phyloP scores from a whole-genome alignment of 2,888 invertebrate genomes.

The Acanthosepion lycidas region DNA sequence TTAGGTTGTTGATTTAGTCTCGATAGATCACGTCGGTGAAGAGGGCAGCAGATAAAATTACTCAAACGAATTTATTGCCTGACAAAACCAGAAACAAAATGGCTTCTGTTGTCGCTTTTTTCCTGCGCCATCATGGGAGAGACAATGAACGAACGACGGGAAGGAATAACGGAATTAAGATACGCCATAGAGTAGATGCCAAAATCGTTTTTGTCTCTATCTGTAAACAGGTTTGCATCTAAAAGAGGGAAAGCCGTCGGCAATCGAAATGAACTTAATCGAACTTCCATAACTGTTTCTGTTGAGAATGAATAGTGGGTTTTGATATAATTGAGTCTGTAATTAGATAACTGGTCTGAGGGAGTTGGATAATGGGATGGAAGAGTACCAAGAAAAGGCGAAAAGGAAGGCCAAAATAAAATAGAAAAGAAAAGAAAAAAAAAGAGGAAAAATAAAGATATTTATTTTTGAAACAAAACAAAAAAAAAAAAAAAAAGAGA shows the following conservation, averaged over 20 bases:
- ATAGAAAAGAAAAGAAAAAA: neutral
- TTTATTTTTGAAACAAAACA: neutral
- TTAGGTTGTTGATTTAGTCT: too few species aligned
- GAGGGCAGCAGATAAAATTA: too few species aligned
- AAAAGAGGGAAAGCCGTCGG: neutral
- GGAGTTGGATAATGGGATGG: neutral
- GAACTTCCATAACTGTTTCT: neutral
- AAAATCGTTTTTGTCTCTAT: neutral
- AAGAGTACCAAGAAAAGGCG: neutral
- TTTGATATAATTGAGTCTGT: neutral
- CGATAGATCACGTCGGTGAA: too few species aligned
- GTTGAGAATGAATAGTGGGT: neutral
- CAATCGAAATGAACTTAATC: neutral
- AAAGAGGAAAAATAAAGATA: neutral
- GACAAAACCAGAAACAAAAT: too few species aligned
- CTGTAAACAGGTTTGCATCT: neutral
- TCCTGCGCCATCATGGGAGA: neutral
- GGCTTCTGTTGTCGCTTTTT: neutral
- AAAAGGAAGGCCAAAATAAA: neutral
- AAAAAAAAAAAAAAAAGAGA: neutral
- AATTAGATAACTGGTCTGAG: neutral
- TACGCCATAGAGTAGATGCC: neutral
- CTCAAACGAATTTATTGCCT: too few species aligned
- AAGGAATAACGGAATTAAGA: slow-evolving; percentile 33
- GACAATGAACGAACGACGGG: neutral